Base-by-base conservation (phyloP, 2,113 vertebrate genomes). In the Myiopsitta monachus region DNA sequence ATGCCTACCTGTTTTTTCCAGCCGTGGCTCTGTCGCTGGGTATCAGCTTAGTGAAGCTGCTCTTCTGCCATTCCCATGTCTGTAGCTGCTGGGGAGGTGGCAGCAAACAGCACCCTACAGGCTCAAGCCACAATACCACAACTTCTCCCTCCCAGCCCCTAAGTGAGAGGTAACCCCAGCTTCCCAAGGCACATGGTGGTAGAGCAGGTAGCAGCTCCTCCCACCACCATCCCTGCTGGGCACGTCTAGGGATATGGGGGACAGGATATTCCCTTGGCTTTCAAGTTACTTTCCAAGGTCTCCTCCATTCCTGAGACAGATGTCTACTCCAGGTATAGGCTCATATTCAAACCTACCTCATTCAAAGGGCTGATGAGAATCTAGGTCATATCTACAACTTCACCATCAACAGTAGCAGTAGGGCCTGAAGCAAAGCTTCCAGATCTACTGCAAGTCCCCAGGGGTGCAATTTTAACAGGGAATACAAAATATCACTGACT, bases 11-110 rank as follows among this genome's bases (percentile, higher is more conserved):
- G 3, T 31, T 43, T 22, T 55, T 36, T 18, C 2, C 22, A 16
- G 62, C 33, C 11, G 2, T 1, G 18, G 47, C 33, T 31, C 18
- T 7, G 41, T 49, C 1, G 0, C 55, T 9, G 7, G 15, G 10
- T 41, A 30, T 10, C 54, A 73, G 26, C 46, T 67, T 46, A 26
- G n/a, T 2, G 1, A 21, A 79, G 43, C 21, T 38, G 15, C 31
- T 73, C 41, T 49, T 18, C 11, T 26, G 59, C 27, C 16, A 2
- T 24, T 39, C 46, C 23, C 46, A 7, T 0, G 3, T 7, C n/a
- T 7, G 16, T 26, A 51, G 61, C 31, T 43, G 4, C 1, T 18
- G 4, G 7, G 54, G 54, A 55, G 4, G 13, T 4, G 10, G 52
- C 59, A 79, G 59, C 67, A 41, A 55, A 54, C 18, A 38, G 64